These are phyloP conservation scores for Phoeniculus purpureus DNA, from an alignment of 2,797 vertebrate species.

Conservation along the genomic window DNA sequence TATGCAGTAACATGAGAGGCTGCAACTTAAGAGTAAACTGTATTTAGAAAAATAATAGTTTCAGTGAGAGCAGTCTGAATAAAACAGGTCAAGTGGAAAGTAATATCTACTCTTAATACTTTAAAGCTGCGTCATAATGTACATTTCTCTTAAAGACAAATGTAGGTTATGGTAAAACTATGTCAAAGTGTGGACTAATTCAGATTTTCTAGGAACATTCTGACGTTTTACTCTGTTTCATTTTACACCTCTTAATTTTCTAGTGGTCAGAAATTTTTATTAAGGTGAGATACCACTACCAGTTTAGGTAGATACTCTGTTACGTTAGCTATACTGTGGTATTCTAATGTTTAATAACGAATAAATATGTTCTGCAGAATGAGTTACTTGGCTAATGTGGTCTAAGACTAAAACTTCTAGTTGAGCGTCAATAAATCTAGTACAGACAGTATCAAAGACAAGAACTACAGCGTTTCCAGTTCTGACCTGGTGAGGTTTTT, in stretches of 20 bases:
- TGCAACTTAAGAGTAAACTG: background rate
- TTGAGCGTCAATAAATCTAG: too few species aligned
- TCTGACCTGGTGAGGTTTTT: too few species aligned
- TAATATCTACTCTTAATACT: background rate
- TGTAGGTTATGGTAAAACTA: background rate
- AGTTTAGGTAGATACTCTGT: background rate
- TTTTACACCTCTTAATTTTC: background rate
- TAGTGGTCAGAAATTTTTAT: background rate
- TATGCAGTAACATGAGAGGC: background rate
- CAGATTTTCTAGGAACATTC: background rate
- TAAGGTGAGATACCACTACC: background rate
- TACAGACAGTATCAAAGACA: too few species aligned
- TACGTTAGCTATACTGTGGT: background rate
- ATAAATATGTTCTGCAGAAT: background rate
- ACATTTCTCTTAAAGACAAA: too few species aligned
- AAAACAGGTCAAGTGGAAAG: background rate
- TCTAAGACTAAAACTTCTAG: too few species aligned
- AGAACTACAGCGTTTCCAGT: too few species aligned
- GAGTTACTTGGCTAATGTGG: background rate
- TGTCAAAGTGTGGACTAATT: background rate
- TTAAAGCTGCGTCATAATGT: background rate
- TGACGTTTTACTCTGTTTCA: background rate
- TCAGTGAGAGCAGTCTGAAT: background rate
- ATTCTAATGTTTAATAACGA: background rate
- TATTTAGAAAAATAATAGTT: background rate